Evolutionary conservation across 2,113 vertebrate species (phyloP).

Genomic region (Geococcyx californianus): DNA sequence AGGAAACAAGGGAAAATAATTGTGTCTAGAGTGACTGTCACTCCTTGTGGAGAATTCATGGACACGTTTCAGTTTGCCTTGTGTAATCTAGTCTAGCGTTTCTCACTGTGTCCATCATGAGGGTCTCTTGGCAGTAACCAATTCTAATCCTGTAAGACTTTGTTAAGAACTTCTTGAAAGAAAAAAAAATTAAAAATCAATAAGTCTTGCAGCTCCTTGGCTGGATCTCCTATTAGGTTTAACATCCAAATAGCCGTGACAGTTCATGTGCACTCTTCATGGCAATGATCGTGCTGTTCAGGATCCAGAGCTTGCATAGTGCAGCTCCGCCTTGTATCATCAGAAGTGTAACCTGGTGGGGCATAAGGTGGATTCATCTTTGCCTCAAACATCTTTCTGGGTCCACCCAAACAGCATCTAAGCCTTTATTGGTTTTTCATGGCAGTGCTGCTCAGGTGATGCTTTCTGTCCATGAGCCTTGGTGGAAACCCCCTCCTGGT

Average conservation of each 20-base stretch:
- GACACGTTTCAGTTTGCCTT: neutral
- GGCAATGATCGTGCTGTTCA: rapidly evolving
- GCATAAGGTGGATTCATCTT: neutral
- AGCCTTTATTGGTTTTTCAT: neutral
- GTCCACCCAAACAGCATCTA: neutral
- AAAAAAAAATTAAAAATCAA: neutral
- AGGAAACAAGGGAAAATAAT: neutral
- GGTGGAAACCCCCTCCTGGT: neutral
- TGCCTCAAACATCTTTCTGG: neutral
- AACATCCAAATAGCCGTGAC: neutral
- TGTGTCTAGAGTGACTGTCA: neutral
- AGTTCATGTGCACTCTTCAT: rapidly evolving
- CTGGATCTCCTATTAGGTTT: neutral
- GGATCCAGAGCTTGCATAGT: neutral
- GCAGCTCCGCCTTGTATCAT: neutral
- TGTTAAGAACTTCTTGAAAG: conserved; percentile 11
- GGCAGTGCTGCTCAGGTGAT: neutral
- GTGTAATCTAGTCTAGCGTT: neutral
- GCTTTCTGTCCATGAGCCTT: rapidly evolving
- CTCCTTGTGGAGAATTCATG: neutral
- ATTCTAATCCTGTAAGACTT: conserved; percentile 6
- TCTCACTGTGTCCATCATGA: neutral
- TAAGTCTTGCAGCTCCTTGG: neutral
- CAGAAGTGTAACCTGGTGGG: neutral
- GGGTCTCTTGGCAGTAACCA: conserved; percentile 23